A percentile compares a stretch with the other conserved stretches of the same genome.
These are phyloP conservation scores for Hemithea aestivaria DNA, from an alignment of 2,888 invertebrate species.

Conservation along the genomic window DNA sequence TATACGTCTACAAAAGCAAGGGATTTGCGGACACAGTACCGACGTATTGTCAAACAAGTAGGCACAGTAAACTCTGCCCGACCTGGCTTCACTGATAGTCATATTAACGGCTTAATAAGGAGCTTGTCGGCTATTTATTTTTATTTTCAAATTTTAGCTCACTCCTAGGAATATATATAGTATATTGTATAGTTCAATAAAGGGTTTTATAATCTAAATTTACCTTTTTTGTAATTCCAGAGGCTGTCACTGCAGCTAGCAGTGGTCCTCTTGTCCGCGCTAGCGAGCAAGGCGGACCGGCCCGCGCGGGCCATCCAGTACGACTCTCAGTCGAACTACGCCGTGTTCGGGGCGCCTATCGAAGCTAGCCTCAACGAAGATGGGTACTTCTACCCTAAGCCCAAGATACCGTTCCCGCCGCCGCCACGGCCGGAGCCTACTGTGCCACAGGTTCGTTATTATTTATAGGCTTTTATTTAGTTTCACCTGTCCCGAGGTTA, in stretches of 20 bases:
- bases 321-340: slow-evolving; percentile 61
- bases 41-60: too few relatives aligned
- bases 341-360: slow-evolving; percentile 59
- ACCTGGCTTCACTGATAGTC: too few relatives aligned
- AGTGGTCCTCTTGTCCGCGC: slow-evolving; percentile 65
- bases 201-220: not conserved
- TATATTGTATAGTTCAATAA: too few relatives aligned
- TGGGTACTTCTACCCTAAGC: slow-evolving; percentile 72
- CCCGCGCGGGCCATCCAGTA: slow-evolving; percentile 52
- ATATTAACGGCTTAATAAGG: too few relatives aligned
- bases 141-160: too few relatives aligned
- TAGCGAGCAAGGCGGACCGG: slow-evolving; percentile 58
- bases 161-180: too few relatives aligned
- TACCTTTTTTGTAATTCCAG: slow-evolving; percentile 45
- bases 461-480: too few relatives aligned
- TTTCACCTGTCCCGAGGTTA: too few relatives aligned
- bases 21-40: too few relatives aligned
- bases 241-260: slow-evolving; percentile 71
- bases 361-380: slow-evolving; percentile 61
- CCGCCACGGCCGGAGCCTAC: slow-evolving; percentile 40
- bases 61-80: too few relatives aligned
- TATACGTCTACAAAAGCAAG: too few relatives aligned
- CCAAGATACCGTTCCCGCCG: slow-evolving; percentile 63
- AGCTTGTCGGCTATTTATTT: too few relatives aligned
- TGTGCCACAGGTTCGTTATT: slow-evolving; percentile 21